phyloP scores from a whole-genome alignment of 2,797 vertebrate genomes.

The Uromys caudimaculatus region DNA sequence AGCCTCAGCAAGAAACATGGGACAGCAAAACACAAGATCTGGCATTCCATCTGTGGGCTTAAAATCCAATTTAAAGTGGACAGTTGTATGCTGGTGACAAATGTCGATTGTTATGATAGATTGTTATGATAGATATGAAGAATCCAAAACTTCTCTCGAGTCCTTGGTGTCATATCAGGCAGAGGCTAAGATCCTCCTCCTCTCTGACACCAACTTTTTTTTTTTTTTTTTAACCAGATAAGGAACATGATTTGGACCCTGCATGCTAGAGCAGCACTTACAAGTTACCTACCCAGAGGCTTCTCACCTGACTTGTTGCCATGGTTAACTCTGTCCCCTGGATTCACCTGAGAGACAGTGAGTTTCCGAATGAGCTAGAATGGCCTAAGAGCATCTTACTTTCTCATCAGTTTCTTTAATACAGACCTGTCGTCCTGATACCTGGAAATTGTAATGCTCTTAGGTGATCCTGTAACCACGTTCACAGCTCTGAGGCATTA shows the following conservation, averaged over 20 bases:
- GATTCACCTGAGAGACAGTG: background rate
- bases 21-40: slow-evolving; percentile 79
- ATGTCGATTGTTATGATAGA: background rate
- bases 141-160: background rate
- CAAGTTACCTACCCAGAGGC: background rate
- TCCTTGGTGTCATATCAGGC: background rate
- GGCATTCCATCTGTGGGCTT: slow-evolving; percentile 64
- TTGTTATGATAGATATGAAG: background rate
- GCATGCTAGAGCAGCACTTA: background rate
- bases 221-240: background rate
- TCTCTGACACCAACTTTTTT: background rate
- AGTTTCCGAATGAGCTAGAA: background rate
- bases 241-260: background rate
- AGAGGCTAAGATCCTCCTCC: background rate
- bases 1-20: slow-evolving; percentile 65
- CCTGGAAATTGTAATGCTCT: background rate
- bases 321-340: background rate
- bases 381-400: background rate
- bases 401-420: slow-evolving; percentile 4
- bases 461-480: background rate
- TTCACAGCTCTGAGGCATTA: background rate
- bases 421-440: background rate
- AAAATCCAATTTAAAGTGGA: slow-evolving; percentile 53
- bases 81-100: slow-evolving; percentile 8
- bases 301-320: background rate